Percentiles rank a stretch among this genome's conserved stretches.
Conservation (phyloP, 2,888 invertebrate genomes). For the Trachelus tabidus region DNA sequence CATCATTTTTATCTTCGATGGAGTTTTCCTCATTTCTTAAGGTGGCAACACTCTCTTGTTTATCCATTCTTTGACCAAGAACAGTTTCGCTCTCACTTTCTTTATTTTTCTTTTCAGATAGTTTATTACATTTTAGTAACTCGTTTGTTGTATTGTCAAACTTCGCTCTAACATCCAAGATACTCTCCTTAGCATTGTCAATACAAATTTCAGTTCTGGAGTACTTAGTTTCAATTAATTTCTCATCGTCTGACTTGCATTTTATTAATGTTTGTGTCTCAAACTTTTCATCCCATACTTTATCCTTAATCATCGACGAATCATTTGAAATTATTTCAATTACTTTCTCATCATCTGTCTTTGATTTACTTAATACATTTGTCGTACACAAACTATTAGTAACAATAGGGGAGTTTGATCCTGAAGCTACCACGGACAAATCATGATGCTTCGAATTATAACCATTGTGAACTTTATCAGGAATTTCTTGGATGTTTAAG, state of each 20-base stretch:
- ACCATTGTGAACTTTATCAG: neutral
- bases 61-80: constrained; percentile 13
- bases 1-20: constrained; percentile 12
- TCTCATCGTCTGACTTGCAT: constrained; percentile 46
- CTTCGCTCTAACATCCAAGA: neutral
- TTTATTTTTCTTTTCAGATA: neutral
- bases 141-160: constrained; percentile 25
- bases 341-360: constrained; percentile 54
- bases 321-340: constrained; percentile 40
- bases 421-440: neutral
- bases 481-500: neutral
- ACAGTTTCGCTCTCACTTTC: neutral
- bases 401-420: neutral
- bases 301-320: neutral
- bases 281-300: constrained; percentile 13
- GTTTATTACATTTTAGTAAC: constrained; percentile 40
- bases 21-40: neutral
- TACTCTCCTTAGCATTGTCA: neutral
- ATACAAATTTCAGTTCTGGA: neutral
- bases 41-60: neutral
- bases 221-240: constrained; percentile 39
- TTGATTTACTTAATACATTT: constrained; percentile 41
- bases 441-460: neutral
- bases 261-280: constrained; percentile 24
- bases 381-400: neutral